Percentiles rank a stretch among this genome's conserved stretches.
phyloP scores from a whole-genome alignment of 2,797 vertebrate genomes.

The Enteromius argenteus region DNA sequence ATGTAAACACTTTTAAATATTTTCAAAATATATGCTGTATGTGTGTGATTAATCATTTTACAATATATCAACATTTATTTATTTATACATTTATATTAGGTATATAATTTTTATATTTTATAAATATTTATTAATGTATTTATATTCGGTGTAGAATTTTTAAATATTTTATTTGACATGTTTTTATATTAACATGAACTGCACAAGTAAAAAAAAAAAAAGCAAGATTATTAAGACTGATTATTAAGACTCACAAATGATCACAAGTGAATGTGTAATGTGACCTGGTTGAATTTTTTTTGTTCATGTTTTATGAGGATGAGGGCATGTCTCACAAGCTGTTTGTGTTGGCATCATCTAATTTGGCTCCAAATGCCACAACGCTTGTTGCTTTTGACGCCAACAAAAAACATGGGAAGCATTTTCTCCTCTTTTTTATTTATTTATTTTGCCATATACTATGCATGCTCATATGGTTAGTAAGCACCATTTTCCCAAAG shows the following conservation, averaged over 20 bases:
- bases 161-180: background rate
- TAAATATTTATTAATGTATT: too few species aligned
- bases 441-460: background rate
- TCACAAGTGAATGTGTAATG: background rate
- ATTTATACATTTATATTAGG: background rate
- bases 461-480: background rate
- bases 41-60: too few species aligned
- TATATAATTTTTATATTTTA: too few species aligned
- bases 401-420: background rate
- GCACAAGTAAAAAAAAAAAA: background rate
- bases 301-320: background rate
- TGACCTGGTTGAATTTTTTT: background rate
- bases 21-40: too few species aligned
- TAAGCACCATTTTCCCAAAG: background rate
- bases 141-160: too few species aligned
- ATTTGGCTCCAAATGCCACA: constrained; percentile 17
- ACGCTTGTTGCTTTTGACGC: background rate
- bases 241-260: background rate
- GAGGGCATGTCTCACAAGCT: background rate
- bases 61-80: background rate
- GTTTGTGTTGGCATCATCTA: background rate
- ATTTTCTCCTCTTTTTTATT: background rate
- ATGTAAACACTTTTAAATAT: too few species aligned
- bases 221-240: background rate
- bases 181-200: background rate